Evolutionary conservation across 64 coral and sea anemone species (phyloP).

Genomic region (Actinia tenebrosa): DNA sequence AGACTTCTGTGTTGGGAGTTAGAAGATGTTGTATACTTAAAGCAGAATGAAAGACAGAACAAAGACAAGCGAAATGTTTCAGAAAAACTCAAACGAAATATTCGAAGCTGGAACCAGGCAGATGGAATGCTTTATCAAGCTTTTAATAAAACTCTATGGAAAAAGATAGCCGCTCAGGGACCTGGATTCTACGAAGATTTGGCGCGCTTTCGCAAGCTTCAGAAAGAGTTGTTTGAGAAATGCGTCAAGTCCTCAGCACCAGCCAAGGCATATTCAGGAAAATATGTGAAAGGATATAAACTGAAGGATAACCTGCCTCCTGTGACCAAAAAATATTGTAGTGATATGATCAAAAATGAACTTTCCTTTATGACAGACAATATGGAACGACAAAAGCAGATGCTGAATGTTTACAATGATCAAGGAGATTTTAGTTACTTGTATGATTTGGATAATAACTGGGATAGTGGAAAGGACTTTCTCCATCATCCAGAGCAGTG

Average conservation of each 20-base stretch:
- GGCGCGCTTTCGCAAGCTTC: slow-evolving; percentile 13
- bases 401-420: not conserved
- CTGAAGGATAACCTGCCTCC: not conserved
- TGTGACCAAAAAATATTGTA: not conserved
- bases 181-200: slow-evolving; percentile 33
- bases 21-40: slow-evolving; percentile 35
- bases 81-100: slow-evolving; percentile 14
- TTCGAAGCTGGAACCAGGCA: slow-evolving; percentile 33
- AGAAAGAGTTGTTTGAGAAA: not conserved
- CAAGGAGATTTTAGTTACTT: not conserved
- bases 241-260: not conserved
- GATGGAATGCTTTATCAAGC: slow-evolving; percentile 7
- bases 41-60: slow-evolving; percentile 21
- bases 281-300: slow-evolving; percentile 20
- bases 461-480: slow-evolving; percentile 22
- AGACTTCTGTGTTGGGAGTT: slow-evolving; percentile 37
- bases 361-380: slow-evolving; percentile 2
- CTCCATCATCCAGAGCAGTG: not conserved
- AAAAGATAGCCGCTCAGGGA: slow-evolving; percentile 7
- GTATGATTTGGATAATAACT: not conserved
- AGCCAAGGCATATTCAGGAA: not conserved
- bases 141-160: slow-evolving; percentile 31
- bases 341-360: not conserved
- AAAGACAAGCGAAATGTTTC: slow-evolving; percentile 8
- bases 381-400: not conserved